A percentile compares a stretch with the other conserved stretches of the same genome.
Conservation (phyloP, 2,888 invertebrate species). For the Spialia ferax region DNA sequence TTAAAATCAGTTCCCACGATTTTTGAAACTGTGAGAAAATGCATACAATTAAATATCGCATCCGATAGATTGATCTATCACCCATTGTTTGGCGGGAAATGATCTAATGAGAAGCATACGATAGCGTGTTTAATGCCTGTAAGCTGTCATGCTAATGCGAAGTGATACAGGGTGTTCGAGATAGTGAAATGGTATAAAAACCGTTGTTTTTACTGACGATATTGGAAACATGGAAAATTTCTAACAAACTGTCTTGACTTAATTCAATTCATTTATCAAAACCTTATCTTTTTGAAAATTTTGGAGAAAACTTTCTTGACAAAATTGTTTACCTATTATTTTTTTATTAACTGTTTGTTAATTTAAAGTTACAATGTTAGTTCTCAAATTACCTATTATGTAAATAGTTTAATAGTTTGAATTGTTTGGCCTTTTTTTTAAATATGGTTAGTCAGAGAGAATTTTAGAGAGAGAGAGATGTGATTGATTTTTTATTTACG, state of each 20-base stretch:
- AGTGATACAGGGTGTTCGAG: not conserved
- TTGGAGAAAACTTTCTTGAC: too few species aligned
- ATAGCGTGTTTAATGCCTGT: conserved; percentile 18
- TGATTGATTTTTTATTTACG: too few species aligned
- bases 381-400: too few species aligned
- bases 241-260: too few species aligned
- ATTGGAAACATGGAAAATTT: not conserved
- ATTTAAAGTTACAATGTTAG: too few species aligned
- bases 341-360: too few species aligned
- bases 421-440: too few species aligned
- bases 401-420: too few species aligned
- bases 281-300: too few species aligned
- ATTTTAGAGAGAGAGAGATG: too few species aligned
- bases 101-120: conserved; percentile 21
- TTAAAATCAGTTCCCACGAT: conserved; percentile 21
- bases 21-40: conserved; percentile 16
- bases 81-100: conserved; percentile 25
- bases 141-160: conserved; percentile 1
- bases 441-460: too few species aligned
- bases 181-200: not conserved
- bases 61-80: conserved; percentile 24
- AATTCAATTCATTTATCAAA: not conserved
- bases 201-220: not conserved
- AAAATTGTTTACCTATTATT: too few species aligned
- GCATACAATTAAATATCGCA: conserved; percentile 21